These are phyloP conservation scores for Ceratina japonica DNA, from an alignment of 1,140 invertebrate genomes.

Conservation along the genomic window DNA sequence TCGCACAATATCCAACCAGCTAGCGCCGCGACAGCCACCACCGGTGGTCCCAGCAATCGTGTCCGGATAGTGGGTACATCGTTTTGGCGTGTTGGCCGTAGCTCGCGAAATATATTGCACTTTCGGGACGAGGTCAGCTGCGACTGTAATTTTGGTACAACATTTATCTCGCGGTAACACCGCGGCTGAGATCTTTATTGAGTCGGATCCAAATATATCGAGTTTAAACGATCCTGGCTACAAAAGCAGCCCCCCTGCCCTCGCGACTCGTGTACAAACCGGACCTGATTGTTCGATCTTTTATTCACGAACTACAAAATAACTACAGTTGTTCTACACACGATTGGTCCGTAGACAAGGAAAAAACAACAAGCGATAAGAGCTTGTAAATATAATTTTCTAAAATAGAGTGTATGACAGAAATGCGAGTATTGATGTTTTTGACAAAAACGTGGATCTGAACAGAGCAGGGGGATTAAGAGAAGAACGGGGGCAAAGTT, in stretches of 20 bases:
- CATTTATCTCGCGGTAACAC: constrained; percentile 63
- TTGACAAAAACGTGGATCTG: neutral
- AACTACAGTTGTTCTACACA: constrained; percentile 28
- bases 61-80: constrained; percentile 55
- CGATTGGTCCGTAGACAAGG: neutral
- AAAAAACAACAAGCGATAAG: neutral
- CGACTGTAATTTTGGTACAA: constrained; percentile 65
- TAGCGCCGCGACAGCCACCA: constrained; percentile 3
- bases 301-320: constrained; percentile 16
- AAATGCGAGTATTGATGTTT: neutral
- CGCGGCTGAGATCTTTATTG: constrained; percentile 65
- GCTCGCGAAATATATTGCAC: constrained; percentile 60
- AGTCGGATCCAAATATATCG: constrained; percentile 59
- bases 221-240: constrained; percentile 52
- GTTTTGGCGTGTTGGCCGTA: constrained; percentile 56
- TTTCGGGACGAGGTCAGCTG: constrained; percentile 66
- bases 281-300: constrained; percentile 36
- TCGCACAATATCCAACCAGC: constrained; percentile 48
- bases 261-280: constrained; percentile 11
- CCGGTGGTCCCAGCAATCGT: constrained; percentile 44
- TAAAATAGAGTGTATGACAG: too few relatives aligned
- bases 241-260: constrained; percentile 24
- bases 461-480: too few relatives aligned
- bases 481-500: neutral
- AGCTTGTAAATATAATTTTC: neutral